Base-by-base conservation (phyloP, 2,888 invertebrate species). In the Plagiodera versicolora region DNA sequence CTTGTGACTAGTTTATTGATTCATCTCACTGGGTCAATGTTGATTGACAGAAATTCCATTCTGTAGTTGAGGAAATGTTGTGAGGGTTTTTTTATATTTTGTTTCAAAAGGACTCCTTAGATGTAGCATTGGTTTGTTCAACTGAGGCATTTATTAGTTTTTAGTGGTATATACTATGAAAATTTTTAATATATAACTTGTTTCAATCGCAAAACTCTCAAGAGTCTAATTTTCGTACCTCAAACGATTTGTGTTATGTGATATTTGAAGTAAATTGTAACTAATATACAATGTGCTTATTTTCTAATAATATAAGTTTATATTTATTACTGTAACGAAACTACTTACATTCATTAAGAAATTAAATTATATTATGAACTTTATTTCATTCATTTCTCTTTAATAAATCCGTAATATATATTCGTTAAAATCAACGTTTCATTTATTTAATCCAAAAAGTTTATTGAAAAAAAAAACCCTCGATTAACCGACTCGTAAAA, bases 171-270 rank as follows among this genome's bases (percentile, higher is more conserved):
- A n/a, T 24, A 24, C 6, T 24, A 24, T 3, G 3, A 4, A 39
- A 39, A n/a, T n/a, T 14, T 39, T 39, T 39, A 14, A 16, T 39
- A 17, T 8, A 45, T 45, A 18, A 18, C 45, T 46, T 46, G n/a
- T 46, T 46, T 18, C 20, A 19, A 11, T 45, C 8, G 19, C 46
- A 46, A 24, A 24, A 46, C 46, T 18, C 46, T 18, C 19, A 17
- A 28, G 30, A 45, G 18, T 47, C 47, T 47, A 53, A 48, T 32
- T 48, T 48, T 39, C 49, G 35, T 35, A 49, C 48, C 47, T 35
- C 56, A 48, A 18, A 48, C 35, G n/a, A 46, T 46, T 44, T 49
- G 28, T 48, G 8, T 39, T 35, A 35, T 56, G 56, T 56, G 56
- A 56, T 56, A 56, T 39, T 52, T 17, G 35, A 35, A 18, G 30